Conservation (phyloP, 1,140 invertebrate genomes). For the Aphelinus atriplicis region DNA sequence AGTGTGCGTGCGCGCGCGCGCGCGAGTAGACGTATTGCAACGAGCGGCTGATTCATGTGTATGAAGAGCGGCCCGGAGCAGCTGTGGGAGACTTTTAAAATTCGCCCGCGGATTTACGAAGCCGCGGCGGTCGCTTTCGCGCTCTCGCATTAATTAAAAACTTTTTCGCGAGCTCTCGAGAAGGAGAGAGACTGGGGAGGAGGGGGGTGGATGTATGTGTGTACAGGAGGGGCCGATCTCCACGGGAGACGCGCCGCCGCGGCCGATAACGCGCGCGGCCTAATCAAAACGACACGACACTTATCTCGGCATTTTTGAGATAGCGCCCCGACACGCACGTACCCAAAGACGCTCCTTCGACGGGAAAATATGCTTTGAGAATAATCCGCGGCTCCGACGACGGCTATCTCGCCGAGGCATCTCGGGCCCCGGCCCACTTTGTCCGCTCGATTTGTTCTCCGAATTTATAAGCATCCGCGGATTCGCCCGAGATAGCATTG, state of each 20-base stretch:
- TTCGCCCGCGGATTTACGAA: constrained; percentile 18
- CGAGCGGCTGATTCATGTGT: neutral
- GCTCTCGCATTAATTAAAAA: constrained; percentile 33
- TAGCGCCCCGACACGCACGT: constrained; percentile 18
- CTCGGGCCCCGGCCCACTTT: no score
- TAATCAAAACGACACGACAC: constrained; percentile 31
- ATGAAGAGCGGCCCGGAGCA: neutral
- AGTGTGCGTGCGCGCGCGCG: neutral
- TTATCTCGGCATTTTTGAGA: constrained; percentile 36
- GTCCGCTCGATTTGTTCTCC: no score
- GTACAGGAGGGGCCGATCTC: neutral
- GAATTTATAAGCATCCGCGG: no score
- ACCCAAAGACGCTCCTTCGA: neutral
- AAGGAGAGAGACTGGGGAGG: neutral
- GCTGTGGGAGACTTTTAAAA: neutral
- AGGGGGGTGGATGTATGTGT: neutral
- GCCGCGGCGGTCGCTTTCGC: neutral
- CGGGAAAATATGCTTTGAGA: no score
- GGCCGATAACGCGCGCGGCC: neutral
- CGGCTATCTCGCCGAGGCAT: no score
- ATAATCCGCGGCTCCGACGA: no score
- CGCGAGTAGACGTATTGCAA: neutral
- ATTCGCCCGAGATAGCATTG: no score
- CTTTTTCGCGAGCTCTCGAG: neutral
- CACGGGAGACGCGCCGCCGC: no score